phyloP scores from a whole-genome alignment of 2,888 invertebrate genomes.

The Trypoxylon attenuatum region DNA sequence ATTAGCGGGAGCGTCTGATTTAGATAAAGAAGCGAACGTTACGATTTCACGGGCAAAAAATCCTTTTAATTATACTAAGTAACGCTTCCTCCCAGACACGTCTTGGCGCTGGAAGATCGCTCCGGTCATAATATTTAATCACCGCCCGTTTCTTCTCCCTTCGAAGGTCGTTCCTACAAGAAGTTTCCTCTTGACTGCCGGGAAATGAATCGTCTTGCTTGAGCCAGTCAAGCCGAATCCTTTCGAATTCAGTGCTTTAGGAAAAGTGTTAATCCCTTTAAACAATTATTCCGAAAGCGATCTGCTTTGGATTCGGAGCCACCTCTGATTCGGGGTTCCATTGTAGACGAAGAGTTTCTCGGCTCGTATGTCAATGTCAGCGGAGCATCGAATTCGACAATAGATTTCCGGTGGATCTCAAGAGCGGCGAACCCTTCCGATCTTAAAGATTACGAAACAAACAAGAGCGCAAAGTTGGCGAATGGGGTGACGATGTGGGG shows the following conservation, averaged over 20 bases:
- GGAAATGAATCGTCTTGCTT: conserved; percentile 61
- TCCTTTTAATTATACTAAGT: conserved; percentile 74
- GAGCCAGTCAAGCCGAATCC: background rate
- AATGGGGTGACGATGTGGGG: conserved; percentile 72
- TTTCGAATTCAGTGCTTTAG: background rate
- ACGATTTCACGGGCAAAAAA: conserved; percentile 39
- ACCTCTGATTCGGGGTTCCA: no score
- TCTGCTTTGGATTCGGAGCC: no score
- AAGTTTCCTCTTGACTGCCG: conserved; percentile 34
- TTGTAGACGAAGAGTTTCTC: background rate
- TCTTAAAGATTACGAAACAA: conserved; percentile 75
- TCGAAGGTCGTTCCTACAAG: conserved; percentile 52
- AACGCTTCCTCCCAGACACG: conserved; percentile 60
- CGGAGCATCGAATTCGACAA: conserved; percentile 52
- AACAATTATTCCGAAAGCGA: background rate
- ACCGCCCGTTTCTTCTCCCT: conserved; percentile 67
- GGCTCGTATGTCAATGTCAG: background rate
- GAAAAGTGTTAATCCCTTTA: background rate
- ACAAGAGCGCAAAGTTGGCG: conserved; percentile 70
- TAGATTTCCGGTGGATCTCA: conserved; percentile 55
- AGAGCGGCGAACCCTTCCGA: conserved; percentile 69
- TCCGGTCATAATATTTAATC: conserved; percentile 75
- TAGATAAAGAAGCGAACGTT: background rate
- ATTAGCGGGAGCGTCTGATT: background rate
- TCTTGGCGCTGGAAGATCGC: conserved; percentile 56